Conservation (phyloP, 2,113 vertebrate species). For the Anseranas semipalmata region DNA sequence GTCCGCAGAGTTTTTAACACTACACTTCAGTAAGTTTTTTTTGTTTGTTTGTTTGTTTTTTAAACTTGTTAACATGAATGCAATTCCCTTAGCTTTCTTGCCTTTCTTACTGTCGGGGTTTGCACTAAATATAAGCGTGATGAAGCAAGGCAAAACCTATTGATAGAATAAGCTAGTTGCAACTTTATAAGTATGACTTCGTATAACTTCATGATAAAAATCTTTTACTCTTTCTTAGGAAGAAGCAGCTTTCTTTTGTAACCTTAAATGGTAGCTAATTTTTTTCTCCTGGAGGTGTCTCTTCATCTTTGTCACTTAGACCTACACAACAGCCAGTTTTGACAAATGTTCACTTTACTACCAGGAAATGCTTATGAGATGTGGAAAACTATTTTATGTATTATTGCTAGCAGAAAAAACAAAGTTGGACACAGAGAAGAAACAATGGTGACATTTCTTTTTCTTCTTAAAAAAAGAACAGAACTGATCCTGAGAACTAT, state of each 20-base stretch:
- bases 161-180: background rate
- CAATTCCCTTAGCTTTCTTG: background rate
- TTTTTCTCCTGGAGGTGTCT: background rate
- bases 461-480: background rate
- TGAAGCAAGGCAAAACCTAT: background rate
- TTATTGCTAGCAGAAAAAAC: background rate
- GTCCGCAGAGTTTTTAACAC: conserved; percentile 90
- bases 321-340: background rate
- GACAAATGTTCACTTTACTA: background rate
- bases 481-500: background rate
- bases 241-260: background rate
- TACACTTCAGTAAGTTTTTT: conserved; percentile 88
- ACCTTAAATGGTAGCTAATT: background rate
- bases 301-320: background rate
- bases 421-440: background rate
- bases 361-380: background rate
- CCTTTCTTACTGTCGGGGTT: background rate
- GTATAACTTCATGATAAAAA: background rate
- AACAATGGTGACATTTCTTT: background rate
- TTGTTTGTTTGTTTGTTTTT: background rate
- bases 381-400: background rate
- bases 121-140: background rate
- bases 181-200: background rate
- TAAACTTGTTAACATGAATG: background rate
- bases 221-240: background rate